These are phyloP conservation scores for Chlorops oryzae DNA, from an alignment of 1,140 invertebrate genomes.

Conservation along the genomic window DNA sequence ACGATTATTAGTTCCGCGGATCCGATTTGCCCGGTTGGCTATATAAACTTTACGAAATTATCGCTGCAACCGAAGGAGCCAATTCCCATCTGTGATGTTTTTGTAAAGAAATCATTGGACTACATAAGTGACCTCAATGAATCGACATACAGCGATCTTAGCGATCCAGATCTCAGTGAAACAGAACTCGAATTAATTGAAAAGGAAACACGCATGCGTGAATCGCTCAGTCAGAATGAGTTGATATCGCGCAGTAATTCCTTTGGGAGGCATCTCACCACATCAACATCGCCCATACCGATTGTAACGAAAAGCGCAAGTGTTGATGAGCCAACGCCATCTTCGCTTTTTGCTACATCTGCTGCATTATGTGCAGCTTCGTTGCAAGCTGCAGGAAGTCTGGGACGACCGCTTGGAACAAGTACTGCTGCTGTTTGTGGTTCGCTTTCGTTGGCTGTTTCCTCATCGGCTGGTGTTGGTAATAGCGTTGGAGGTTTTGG, in stretches of 20 bases:
- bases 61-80: constrained; percentile 60
- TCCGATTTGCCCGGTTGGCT: constrained; percentile 87
- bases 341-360: constrained; percentile 8
- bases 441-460: constrained; percentile 43
- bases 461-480: constrained; percentile 41
- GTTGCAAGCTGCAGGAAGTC: constrained; percentile 20
- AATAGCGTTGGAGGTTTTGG: constrained; percentile 17
- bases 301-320: constrained; percentile 47
- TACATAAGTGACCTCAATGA: constrained; percentile 56
- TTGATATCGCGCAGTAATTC: constrained; percentile 44
- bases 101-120: constrained; percentile 54
- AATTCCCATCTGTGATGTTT: constrained; percentile 31
- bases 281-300: constrained; percentile 43
- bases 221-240: constrained; percentile 43
- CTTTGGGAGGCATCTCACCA: constrained; percentile 41
- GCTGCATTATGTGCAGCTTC: constrained; percentile 14
- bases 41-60: constrained; percentile 79
- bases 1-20: constrained; percentile 83
- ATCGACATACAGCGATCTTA: constrained; percentile 57
- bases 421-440: constrained; percentile 44
- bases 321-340: constrained; percentile 37
- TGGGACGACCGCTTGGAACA: constrained; percentile 30
- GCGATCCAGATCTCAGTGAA: constrained; percentile 56
- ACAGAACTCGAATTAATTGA: constrained; percentile 55
- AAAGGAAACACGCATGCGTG: constrained; percentile 45